Conservation (phyloP, 2,888 invertebrate species). For the Biston stratarius region DNA sequence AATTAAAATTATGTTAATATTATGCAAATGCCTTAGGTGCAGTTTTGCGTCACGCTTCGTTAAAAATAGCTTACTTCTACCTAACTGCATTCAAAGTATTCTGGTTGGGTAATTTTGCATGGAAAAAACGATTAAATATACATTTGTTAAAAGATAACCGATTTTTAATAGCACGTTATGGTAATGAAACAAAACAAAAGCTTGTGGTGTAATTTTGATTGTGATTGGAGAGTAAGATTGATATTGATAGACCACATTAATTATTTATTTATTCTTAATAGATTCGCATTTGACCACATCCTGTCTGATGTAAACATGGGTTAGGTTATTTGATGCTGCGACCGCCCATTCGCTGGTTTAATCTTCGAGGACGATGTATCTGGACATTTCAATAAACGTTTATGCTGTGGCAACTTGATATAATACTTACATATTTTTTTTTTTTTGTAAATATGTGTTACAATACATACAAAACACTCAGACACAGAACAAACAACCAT, state of each 20-base stretch:
- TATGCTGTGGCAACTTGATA: too few species aligned
- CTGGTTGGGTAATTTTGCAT: constrained; percentile 14
- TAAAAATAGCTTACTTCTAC: not conserved
- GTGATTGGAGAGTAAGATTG: not conserved
- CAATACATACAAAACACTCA: too few species aligned
- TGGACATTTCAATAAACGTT: too few species aligned
- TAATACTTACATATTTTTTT: too few species aligned
- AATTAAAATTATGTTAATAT: constrained; percentile 8
- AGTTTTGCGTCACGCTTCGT: constrained; percentile 14
- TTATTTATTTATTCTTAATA: too few species aligned
- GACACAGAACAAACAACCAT: too few species aligned
- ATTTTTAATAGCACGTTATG: constrained; percentile 5
- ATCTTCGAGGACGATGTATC: too few species aligned
- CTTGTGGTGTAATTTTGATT: not conserved
- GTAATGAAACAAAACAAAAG: not conserved
- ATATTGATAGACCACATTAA: not conserved
- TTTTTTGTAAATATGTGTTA: too few species aligned
- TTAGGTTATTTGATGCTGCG: not conserved
- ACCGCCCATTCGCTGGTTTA: too few species aligned
- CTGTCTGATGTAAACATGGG: not conserved
- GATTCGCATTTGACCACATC: too few species aligned
- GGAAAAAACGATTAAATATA: constrained; percentile 8
- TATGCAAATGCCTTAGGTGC: constrained; percentile 26
- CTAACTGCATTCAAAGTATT: constrained; percentile 9
- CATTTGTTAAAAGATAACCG: constrained; percentile 13